Evolutionary conservation across 2,888 invertebrate species (phyloP), one percentile per base, ranked within the genome.

Genomic region (Campoletis raptor): DNA sequence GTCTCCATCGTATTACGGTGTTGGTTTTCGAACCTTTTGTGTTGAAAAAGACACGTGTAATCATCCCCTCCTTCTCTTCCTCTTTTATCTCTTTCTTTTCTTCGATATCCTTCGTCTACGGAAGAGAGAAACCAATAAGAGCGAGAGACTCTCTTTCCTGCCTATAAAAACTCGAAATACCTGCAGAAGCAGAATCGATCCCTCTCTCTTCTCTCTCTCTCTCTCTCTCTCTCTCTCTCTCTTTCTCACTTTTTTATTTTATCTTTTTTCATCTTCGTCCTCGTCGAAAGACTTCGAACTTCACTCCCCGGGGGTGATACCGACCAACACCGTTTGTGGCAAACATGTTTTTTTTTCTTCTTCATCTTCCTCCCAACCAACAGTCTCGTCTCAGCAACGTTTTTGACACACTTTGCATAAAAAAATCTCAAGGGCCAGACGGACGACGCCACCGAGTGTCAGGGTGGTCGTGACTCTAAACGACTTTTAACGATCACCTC

Each of bases 1-100:
- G 88, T 88, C 89, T 88, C 93, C 93, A 92, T 92, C 94, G 93
- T 93, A 94, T 94, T 94, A 93, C 94, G 93, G 94, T 94, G 94
- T 94, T 94, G 94, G 94, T 94, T 94, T 94, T 94, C 94, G 94
- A 94, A 94, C 94, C 94, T 94, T 94, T 94, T 94, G 94, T 94
- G 94, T 94, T 94, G 94, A 94, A 87, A 94, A 94, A 94, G 94
- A 94, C 94, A 93, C 93, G 92, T 93, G 92, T 93, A 94, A 94
- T 94, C 94, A 94, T 93, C 90, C 87, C 89, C 89, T 82, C 80
- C 82, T 66, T 76, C 67, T 15, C 7, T 15, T 61, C 79, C 69
- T 74, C 61, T 30, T 40, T 40, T 18, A 66, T 69, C 61, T 79
- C 74, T 80, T 61, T 30, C 15, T 48, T 54, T 10, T 30, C 40